Percentiles rank a stretch among this genome's conserved stretches.
Conservation (phyloP, 2,888 invertebrate genomes). For the Melanargia galathea region DNA sequence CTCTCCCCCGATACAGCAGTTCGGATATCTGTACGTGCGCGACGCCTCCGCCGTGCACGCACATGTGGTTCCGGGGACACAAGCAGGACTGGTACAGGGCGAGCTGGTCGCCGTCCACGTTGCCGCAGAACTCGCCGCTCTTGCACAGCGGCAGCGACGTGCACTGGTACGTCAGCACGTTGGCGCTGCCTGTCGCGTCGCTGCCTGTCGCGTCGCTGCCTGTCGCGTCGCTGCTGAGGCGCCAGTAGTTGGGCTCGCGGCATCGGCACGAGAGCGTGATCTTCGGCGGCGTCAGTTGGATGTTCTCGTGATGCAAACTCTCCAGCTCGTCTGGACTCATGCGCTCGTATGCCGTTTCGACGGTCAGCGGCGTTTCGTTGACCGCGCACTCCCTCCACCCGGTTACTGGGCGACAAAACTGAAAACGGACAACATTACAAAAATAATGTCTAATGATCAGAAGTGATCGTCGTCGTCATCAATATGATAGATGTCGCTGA, state of each 20-base stretch:
- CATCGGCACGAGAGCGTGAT: constrained; percentile 78
- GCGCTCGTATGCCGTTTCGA: constrained; percentile 56
- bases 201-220: too few relatives aligned
- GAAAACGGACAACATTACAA: constrained; percentile 43
- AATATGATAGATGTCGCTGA: neutral
- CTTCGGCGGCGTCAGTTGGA: constrained; percentile 67
- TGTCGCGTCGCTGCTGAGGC: constrained; percentile 49
- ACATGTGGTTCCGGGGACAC: constrained; percentile 83
- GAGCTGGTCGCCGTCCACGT: constrained; percentile 81
- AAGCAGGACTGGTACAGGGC: constrained; percentile 84
- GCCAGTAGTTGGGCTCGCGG: constrained; percentile 79
- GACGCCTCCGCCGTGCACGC: constrained; percentile 78
- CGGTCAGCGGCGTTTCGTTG: constrained; percentile 62
- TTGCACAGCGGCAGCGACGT: constrained; percentile 77
- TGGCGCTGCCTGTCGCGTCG: constrained; percentile 42
- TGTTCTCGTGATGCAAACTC: constrained; percentile 62
- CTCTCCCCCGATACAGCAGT: constrained; percentile 80
- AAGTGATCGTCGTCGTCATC: too few relatives aligned
- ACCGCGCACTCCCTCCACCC: constrained; percentile 64
- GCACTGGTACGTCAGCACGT: constrained; percentile 69
- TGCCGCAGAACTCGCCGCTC: constrained; percentile 83
- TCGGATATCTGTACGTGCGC: constrained; percentile 74
- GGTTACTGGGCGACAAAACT: constrained; percentile 78
- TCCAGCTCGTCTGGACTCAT: constrained; percentile 72
- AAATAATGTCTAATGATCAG: too few relatives aligned